Percentiles rank a stretch among this genome's conserved stretches.
Conservation (phyloP, 1,140 invertebrate species). For the Goniozus legneri region DNA sequence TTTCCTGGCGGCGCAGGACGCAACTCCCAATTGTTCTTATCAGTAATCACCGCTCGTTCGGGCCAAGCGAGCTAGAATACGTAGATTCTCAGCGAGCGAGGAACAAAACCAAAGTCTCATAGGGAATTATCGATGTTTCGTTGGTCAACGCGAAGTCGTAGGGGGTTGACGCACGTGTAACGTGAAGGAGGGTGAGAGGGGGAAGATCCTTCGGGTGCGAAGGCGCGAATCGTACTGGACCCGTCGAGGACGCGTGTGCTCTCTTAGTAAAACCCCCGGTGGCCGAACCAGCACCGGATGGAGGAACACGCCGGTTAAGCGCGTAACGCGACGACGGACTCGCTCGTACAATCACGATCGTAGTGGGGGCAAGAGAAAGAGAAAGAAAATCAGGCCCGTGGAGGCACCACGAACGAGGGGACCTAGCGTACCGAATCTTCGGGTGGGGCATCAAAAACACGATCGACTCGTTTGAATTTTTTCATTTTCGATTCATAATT, state of each 20-base stretch:
- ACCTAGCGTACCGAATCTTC: background rate
- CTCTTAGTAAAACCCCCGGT: constrained; percentile 46
- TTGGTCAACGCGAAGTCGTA: no score
- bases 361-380: constrained; percentile 1
- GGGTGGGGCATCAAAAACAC: constrained; percentile 18
- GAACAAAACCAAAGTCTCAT: no score
- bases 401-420: constrained; percentile 10
- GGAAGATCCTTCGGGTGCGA: constrained; percentile 38
- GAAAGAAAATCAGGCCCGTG: no score
- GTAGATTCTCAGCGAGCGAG: background rate
- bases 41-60: no score
- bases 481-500: no score
- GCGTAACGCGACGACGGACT: constrained; percentile 2
- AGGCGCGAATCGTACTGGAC: constrained; percentile 47
- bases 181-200: constrained; percentile 19
- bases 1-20: background rate
- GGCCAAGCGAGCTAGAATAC: background rate
- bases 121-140: no score
- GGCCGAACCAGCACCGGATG: constrained; percentile 28
- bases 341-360: background rate
- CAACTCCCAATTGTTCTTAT: background rate
- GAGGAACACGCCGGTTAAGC: constrained; percentile 25
- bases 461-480: constrained; percentile 14
- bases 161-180: no score
- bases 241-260: constrained; percentile 40